Base-by-base conservation (phyloP, 1,140 invertebrate species). In the Lepidurus couesii region DNA sequence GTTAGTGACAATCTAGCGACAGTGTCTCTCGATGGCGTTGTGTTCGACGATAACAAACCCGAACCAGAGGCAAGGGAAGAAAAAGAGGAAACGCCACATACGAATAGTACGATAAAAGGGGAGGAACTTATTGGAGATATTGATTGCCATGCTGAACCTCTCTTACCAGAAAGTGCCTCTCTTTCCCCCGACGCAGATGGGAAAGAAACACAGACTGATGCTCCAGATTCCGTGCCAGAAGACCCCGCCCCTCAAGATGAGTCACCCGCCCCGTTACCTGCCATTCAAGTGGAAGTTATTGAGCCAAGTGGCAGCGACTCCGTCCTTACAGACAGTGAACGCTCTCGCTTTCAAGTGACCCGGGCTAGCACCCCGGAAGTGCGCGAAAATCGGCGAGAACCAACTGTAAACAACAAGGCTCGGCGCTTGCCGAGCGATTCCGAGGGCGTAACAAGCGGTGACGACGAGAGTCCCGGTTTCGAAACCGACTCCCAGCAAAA, bases 401-500 rank as follows among this genome's bases (percentile, higher is more conserved):
- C 45, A 10, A 11, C 45, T 0, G 10, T 16, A 11, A n/a, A 65
- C 53, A 65, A 7, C 8, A 65, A 65, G 21, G 53, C 53, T 7
- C 53, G 53, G 13, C 53, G 53, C 13, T 1, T 65, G n/a, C 53
- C 53, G 8, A 65, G 53, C 13, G 53, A 65, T 4, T 65, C 53
- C 3, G 53, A 65, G 21, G 53, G 53, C 53, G 16, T 65, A 8
- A 75, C 75, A 8, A 77, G 75, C 8, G 75, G 42, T 11, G 76
- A 80, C 76, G 73, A 78, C 16, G 76, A 79, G 1, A 74, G 76
- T 21, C 44, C 44, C 24, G 65, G 76, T 43, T 77, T 77, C 42
- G 79, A 80, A 42, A 80, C 76, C 21, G 79, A 80, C 44, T 44
- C 79, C 10, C 73, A 77, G 42, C 76, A 77, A 44, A 75, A 79